Conservation (phyloP, 2,113 vertebrate species). For the Hemichromis elongatus region DNA sequence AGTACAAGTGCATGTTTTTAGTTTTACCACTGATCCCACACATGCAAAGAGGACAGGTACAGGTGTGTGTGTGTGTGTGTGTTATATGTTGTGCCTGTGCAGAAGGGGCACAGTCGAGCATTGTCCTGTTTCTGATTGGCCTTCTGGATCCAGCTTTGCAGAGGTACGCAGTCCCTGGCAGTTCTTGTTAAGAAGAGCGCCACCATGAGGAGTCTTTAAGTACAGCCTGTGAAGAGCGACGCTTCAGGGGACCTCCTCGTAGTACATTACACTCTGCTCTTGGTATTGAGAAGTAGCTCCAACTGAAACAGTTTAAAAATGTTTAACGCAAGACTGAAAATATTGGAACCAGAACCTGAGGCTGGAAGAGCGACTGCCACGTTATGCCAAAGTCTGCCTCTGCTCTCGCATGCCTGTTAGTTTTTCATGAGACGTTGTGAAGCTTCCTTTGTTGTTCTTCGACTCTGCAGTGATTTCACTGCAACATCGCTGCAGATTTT, state of each 20-base stretch:
- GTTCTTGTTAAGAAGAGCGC: too few species aligned
- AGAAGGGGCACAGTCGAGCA: too few species aligned
- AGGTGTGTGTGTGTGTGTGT: not conserved
- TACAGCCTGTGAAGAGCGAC: not conserved
- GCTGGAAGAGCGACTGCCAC: not conserved
- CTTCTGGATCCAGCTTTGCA: not conserved
- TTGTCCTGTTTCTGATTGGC: not conserved
- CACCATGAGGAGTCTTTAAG: not conserved
- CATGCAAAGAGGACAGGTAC: not conserved
- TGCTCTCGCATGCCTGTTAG: fast-evolving
- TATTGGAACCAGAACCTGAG: not conserved
- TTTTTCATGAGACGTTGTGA: not conserved
- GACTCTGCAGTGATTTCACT: not conserved
- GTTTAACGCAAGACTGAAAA: not conserved
- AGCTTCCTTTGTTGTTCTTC: not conserved
- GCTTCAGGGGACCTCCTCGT: not conserved
- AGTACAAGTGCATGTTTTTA: not conserved
- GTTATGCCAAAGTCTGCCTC: too few species aligned
- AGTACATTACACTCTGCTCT: not conserved
- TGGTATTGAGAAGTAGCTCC: not conserved
- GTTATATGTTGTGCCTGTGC: not conserved
- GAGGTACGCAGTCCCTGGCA: not conserved
- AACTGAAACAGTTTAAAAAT: not conserved
- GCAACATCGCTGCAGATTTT: not conserved
- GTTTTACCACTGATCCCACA: too few species aligned